phyloP scores from a whole-genome alignment of 2,797 vertebrate genomes.

The Eulemur coronatus region DNA sequence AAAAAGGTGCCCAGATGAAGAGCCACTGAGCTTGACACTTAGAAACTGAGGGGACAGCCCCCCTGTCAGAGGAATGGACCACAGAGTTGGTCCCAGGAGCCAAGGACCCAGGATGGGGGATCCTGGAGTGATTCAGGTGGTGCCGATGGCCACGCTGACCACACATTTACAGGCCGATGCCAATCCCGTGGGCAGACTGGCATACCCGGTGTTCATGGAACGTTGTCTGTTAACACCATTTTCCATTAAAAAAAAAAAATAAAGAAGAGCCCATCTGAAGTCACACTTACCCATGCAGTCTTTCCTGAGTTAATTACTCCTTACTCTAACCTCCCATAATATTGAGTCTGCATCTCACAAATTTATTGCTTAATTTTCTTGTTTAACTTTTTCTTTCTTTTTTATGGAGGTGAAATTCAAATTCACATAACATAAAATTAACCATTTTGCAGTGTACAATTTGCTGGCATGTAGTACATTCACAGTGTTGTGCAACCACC shows the following conservation, averaged over 20 bases:
- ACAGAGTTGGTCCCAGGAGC: neutral
- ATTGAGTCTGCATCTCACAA: neutral
- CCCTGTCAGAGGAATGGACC: neutral
- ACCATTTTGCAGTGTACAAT: neutral
- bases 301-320: neutral
- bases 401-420: neutral
- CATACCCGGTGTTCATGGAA: accelerated
- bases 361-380: neutral
- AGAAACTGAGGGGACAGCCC: neutral
- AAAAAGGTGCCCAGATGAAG: neutral
- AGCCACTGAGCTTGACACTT: neutral
- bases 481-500: neutral
- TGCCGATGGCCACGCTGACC: accelerated
- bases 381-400: neutral
- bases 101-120: neutral
- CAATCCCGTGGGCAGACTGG: accelerated
- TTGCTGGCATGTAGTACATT: neutral
- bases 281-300: neutral
- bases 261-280: too few relatives aligned
- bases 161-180: neutral
- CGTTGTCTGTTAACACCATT: neutral
- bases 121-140: neutral
- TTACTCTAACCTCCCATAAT: neutral
- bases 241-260: neutral
- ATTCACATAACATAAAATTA: neutral